These are phyloP conservation scores for Sturnus vulgaris DNA, from an alignment of 2,113 vertebrate species.

Conservation along the genomic window DNA sequence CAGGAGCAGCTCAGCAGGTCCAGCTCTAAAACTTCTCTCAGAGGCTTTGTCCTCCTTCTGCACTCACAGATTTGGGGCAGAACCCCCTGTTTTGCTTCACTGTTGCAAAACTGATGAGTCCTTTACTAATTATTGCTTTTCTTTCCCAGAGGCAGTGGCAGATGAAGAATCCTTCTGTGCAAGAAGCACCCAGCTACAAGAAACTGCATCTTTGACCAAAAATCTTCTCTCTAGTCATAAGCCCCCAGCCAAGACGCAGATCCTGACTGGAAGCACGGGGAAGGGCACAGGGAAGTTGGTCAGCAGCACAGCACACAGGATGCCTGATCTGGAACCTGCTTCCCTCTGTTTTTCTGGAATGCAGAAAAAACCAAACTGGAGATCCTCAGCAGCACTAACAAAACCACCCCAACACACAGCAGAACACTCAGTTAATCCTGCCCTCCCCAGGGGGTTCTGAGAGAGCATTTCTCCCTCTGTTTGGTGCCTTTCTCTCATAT, in stretches of 20 bases:
- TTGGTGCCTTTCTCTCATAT: not conserved
- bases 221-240: not conserved
- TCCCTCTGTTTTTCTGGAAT: not conserved
- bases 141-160: not conserved
- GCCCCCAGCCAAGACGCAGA: not conserved
- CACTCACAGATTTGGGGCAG: not conserved
- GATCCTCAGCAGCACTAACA: not conserved
- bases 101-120: not conserved
- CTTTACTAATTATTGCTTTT: not conserved
- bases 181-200: not conserved
- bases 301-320: rapidly evolving
- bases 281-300: not conserved
- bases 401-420: rapidly evolving
- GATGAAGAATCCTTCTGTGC: not conserved
- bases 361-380: not conserved
- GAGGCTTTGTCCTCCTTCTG: not conserved
- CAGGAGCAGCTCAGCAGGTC: not conserved
- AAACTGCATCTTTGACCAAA: not conserved
- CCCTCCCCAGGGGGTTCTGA: not conserved
- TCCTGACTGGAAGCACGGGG: not conserved
- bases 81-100: not conserved
- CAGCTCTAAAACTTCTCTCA: rapidly evolving
- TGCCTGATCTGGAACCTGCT: not conserved
- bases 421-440: not conserved
- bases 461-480: not conserved